A percentile compares a stretch with the other conserved stretches of the same genome.
Conservation (phyloP, 2,113 vertebrate species). For the Elephas maximus region DNA sequence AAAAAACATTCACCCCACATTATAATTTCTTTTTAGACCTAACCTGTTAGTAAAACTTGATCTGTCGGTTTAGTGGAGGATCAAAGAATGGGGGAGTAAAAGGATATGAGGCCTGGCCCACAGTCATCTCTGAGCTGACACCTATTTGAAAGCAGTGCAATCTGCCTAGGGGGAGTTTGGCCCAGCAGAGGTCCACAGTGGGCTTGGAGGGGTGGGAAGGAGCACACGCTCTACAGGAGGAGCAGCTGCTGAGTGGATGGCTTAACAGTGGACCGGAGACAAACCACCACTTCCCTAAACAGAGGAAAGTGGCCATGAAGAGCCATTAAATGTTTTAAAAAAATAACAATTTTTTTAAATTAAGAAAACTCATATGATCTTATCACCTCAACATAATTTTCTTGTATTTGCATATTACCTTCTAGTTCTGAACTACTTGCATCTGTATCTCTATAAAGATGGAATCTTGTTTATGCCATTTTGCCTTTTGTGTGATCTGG, state of each 20-base stretch:
- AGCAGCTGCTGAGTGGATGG: not conserved
- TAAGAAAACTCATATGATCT: not conserved
- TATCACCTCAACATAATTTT: not conserved
- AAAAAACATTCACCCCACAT: not conserved
- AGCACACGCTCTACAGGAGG: not conserved
- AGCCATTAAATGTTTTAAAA: not conserved
- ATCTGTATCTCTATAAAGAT: not conserved
- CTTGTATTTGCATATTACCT: not conserved
- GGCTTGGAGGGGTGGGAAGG: not conserved
- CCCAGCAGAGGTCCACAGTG: not conserved
- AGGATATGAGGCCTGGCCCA: not conserved
- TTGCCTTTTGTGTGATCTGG: not conserved
- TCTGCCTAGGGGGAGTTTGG: not conserved
- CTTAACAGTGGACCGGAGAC: not conserved
- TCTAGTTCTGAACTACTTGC: not conserved
- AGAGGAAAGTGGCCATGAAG: not conserved
- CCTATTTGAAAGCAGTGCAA: not conserved
- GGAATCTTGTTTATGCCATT: not conserved
- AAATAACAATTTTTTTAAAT: not conserved
- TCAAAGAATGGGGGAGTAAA: not conserved
- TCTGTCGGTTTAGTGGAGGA: not conserved
- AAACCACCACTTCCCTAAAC: not conserved
- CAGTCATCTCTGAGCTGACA: not conserved
- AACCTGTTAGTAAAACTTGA: not conserved
- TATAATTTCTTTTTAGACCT: constrained; percentile 4